Conservation (phyloP, 2,888 invertebrate genomes). For the Desoria tigrina region DNA sequence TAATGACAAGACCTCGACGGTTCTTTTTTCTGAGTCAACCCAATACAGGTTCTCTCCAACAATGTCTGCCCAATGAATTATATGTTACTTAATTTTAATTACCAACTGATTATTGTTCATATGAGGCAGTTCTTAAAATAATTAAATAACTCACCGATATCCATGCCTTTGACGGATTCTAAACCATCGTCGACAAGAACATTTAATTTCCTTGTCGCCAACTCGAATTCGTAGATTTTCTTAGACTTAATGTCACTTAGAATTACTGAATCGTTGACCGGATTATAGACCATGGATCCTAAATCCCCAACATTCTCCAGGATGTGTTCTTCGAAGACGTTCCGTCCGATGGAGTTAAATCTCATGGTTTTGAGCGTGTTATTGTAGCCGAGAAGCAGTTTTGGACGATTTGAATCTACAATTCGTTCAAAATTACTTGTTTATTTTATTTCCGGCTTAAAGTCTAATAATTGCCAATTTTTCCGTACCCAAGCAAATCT, state of each 20-base stretch:
- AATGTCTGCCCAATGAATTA: conserved; percentile 62
- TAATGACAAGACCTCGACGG: conserved; percentile 69
- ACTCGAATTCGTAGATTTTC: conserved; percentile 59
- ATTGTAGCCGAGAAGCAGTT: conserved; percentile 54
- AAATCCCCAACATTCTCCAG: conserved; percentile 58
- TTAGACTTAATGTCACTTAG: conserved; percentile 61
- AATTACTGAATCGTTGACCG: conserved; percentile 57
- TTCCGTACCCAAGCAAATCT: conserved; percentile 39
- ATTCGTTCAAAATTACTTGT: too few relatives aligned
- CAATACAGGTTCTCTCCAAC: conserved; percentile 73
- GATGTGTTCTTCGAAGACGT: conserved; percentile 54
- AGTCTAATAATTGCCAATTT: neutral
- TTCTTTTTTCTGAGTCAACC: conserved; percentile 66
- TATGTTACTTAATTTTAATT: neutral
- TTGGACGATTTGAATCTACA: conserved; percentile 36
- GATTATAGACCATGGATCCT: conserved; percentile 70
- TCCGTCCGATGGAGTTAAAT: conserved; percentile 56
- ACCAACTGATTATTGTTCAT: too few relatives aligned
- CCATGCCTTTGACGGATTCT: conserved; percentile 63
- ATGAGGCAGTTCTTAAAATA: too few relatives aligned
- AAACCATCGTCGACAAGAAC: conserved; percentile 58
- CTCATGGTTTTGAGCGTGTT: conserved; percentile 54
- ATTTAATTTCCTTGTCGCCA: conserved; percentile 45
- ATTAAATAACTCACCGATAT: conserved; percentile 63
- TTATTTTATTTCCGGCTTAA: neutral